Evolutionary conservation across 2,888 invertebrate species (phyloP).

Genomic region (Pelosia muscerda): DNA sequence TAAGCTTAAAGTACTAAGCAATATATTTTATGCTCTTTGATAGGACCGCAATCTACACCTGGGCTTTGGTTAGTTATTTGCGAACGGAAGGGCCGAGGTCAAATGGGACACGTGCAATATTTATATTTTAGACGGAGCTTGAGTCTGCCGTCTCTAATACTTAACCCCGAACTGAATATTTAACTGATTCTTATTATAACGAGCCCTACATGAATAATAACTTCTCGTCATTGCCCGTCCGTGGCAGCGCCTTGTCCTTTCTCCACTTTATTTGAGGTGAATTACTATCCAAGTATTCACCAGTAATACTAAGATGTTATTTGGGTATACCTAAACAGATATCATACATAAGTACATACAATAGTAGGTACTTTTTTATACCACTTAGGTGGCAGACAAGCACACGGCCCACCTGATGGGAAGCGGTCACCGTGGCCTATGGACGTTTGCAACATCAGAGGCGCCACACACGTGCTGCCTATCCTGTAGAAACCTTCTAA

Average conservation of each 20-base stretch:
- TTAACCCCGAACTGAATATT: slow-evolving; percentile 38
- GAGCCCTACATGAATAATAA: slow-evolving; percentile 27
- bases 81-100: slow-evolving; percentile 26
- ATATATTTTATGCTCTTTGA: neutral
- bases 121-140: slow-evolving; percentile 29
- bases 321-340: neutral
- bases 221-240: slow-evolving; percentile 19
- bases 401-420: too few relatives aligned
- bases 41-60: neutral
- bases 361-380: too few relatives aligned
- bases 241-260: neutral
- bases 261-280: neutral
- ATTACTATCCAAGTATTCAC: neutral
- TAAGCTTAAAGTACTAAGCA: neutral
- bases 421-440: too few relatives aligned
- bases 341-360: neutral
- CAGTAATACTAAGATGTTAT: neutral
- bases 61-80: neutral
- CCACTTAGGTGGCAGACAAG: too few relatives aligned
- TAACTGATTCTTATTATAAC: slow-evolving; percentile 30
- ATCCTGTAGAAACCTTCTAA: too few relatives aligned
- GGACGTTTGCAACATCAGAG: too few relatives aligned
- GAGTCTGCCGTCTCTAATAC: slow-evolving; percentile 16
- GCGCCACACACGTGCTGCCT: too few relatives aligned
- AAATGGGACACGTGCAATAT: slow-evolving; percentile 29